phyloP scores from a whole-genome alignment of 2,797 vertebrate species.

The Garrulus glandarius region DNA sequence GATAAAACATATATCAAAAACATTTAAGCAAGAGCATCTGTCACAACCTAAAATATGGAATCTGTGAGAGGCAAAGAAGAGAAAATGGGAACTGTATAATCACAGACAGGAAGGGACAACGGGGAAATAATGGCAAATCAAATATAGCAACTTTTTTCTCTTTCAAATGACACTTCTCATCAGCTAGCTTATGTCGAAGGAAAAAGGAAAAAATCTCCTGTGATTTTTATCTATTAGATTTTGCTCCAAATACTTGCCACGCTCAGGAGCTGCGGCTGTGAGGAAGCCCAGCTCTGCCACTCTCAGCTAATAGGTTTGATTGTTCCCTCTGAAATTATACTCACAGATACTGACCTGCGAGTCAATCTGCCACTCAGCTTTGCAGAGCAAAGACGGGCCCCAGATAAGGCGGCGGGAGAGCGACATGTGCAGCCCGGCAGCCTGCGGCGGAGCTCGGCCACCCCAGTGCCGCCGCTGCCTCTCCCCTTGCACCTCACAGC shows the following conservation, averaged over 20 bases:
- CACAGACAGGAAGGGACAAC: neutral
- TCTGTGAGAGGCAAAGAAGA: neutral
- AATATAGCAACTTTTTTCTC: neutral
- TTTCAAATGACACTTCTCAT: neutral
- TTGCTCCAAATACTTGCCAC: neutral
- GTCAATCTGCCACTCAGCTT: neutral
- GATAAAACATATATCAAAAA: neutral
- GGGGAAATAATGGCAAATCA: neutral
- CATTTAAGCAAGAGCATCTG: neutral
- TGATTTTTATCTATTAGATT: slow-evolving; percentile 14
- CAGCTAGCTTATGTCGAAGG: neutral
- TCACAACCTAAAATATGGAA: neutral
- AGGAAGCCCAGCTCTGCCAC: neutral
- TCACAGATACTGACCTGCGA: neutral
- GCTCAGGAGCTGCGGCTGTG: neutral
- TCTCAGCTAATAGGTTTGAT: neutral
- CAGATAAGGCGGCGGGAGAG: neutral
- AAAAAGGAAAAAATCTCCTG: neutral
- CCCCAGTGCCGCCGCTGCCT: neutral
- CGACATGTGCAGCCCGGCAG: neutral
- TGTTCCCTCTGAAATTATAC: neutral
- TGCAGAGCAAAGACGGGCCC: neutral
- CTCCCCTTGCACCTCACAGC: accelerated
- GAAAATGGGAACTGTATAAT: neutral
- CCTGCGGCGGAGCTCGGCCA: accelerated